Conservation (phyloP, 2,888 invertebrate genomes). For the Rapana venosa region DNA sequence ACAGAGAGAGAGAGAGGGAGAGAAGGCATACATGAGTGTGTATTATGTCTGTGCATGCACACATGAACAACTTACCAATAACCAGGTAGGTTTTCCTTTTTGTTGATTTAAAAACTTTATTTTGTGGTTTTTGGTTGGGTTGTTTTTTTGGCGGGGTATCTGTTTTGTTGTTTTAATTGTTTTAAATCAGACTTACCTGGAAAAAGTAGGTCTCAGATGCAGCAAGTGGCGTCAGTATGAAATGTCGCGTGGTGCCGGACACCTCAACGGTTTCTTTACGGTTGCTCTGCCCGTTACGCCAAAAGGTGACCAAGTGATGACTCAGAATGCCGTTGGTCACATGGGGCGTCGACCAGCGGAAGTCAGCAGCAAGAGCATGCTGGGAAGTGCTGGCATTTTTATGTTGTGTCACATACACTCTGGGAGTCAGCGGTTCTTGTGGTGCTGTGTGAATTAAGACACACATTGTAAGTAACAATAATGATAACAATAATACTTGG, state of each 20-base stretch:
- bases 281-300: conserved; percentile 53
- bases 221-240: conserved; percentile 60
- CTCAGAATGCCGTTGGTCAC: conserved; percentile 87
- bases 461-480: too few species aligned
- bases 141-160: too few species aligned
- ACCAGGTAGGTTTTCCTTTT: too few species aligned
- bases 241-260: conserved; percentile 63
- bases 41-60: too few species aligned
- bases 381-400: conserved; percentile 64
- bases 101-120: too few species aligned
- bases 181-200: conserved; percentile 50
- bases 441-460: conserved; percentile 81
- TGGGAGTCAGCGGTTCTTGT: conserved; percentile 85
- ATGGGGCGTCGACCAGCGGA: conserved; percentile 89
- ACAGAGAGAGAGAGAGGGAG: too few species aligned
- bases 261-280: conserved; percentile 47
- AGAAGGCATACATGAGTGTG: too few species aligned
- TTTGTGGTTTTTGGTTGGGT: too few species aligned
- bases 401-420: conserved; percentile 85
- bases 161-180: not conserved
- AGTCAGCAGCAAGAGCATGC: conserved; percentile 81
- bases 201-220: conserved; percentile 68
- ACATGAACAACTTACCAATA: too few species aligned
- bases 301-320: conserved; percentile 83
- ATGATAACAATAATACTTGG: too few species aligned